A percentile compares a stretch with the other conserved stretches of the same genome.
phyloP scores from a whole-genome alignment of 2,797 vertebrate genomes.

The Lacerta bilineata region DNA sequence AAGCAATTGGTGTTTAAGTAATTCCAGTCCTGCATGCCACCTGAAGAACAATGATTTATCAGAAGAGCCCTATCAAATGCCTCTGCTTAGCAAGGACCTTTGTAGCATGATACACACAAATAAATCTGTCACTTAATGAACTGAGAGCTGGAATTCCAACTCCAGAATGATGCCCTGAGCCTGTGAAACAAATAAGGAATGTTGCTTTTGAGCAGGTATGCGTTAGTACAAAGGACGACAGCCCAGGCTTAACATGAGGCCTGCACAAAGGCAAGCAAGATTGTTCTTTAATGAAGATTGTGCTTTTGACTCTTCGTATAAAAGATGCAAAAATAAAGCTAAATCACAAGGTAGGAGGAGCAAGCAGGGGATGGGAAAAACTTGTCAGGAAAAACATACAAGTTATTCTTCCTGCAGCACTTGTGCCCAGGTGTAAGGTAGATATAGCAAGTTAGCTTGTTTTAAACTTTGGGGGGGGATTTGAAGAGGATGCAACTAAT shows the following conservation, averaged over 20 bases:
- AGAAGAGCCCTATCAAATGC: conserved; percentile 15
- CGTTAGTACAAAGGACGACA: conserved; percentile 4
- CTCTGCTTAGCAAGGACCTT: background rate
- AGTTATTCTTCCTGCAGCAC: background rate
- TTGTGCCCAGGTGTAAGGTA: background rate
- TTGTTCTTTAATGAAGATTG: conserved; percentile 55
- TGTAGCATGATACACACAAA: background rate
- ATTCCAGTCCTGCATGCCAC: conserved; percentile 99
- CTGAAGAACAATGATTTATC: conserved; percentile 74
- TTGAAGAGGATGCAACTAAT: too few relatives aligned
- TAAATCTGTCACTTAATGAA: background rate
- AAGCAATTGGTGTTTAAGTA: conserved; percentile 98
- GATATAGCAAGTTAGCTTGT: background rate
- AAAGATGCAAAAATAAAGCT: background rate
- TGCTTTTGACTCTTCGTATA: conserved; percentile 16
- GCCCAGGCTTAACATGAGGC: conserved; percentile 46
- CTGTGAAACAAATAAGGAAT: conserved; percentile 10
- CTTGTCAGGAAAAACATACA: background rate
- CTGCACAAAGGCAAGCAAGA: conserved; percentile 7
- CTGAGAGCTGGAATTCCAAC: conserved; percentile 6
- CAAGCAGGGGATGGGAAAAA: background rate
- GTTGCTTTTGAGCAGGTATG: background rate
- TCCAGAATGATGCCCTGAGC: background rate
- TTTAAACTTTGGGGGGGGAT: background rate
- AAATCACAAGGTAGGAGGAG: background rate